Evolutionary conservation across 1,140 invertebrate species (phyloP), one percentile per base, ranked within the genome.

Genomic region (Drosophila miranda): DNA sequence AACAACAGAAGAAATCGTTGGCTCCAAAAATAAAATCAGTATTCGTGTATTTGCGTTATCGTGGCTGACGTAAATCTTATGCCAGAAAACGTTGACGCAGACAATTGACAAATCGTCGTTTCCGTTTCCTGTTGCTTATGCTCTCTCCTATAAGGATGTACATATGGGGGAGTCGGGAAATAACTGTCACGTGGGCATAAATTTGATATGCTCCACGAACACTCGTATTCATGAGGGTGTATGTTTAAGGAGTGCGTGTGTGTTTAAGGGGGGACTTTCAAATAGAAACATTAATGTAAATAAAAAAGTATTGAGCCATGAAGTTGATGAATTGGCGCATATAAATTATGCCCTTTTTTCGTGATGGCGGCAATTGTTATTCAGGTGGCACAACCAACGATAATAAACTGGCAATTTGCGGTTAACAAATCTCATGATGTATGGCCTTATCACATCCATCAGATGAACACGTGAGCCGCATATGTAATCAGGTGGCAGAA

Each of bases 61-160:
- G 46, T 14, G 34, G 42, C 57, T 26, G 45, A 51, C 51, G 56
- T 74, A 73, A 74, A 74, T 74, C 69, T 73, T 49, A 13, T 23
- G 50, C 14, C 21, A 34, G 38, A 54, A 66, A 66, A 34, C 26
- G 34, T 42, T 50, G 34, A 41, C 34, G 46, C 70, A 52, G 46
- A 74, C 70, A 73, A 74, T 73, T 73, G 70, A 74, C 69, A 74
- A 74, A 74, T 73, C 69, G 69, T 52, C 69, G 52, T 73, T 73
- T 63, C 70, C 70, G 48, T 52, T 64, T 74, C 70, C 70, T 74
- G 69, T 74, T 74, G 52, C 69, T 44, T 56, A 34, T 43, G 16
- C 19, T 28, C 19, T 23, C 11, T 8, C 44, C 16, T 26, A 48
- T 50, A 56, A 42, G 56, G 68, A 69, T 49, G 44, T 46, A 44